Evolutionary conservation across 1,140 invertebrate species (phyloP).

Genomic region (Drosophila pandora): DNA sequence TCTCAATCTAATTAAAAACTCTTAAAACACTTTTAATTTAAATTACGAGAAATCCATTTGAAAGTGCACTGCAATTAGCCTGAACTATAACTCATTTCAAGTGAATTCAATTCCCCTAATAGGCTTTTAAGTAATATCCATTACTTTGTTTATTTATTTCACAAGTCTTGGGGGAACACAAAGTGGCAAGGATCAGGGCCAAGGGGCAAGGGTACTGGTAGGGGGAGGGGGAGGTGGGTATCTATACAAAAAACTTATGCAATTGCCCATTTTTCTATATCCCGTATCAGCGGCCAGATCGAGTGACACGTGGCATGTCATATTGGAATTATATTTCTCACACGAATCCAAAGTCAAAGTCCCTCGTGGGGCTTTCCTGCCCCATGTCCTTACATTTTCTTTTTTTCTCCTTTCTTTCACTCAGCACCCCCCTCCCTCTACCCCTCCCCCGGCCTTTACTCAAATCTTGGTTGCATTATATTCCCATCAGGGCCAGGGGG

Average conservation of each 20-base stretch:
- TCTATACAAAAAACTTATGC: constrained; percentile 21
- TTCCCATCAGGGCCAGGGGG: constrained; percentile 41
- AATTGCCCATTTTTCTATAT: constrained; percentile 32
- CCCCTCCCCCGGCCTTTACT: neutral
- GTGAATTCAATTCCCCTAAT: neutral
- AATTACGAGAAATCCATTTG: neutral
- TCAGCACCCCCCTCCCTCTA: neutral
- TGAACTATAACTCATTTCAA: neutral
- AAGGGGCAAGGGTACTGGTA: neutral
- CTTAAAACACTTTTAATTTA: too few relatives aligned
- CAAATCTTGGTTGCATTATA: constrained; percentile 49
- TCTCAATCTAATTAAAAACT: too few relatives aligned
- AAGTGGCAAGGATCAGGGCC: neutral
- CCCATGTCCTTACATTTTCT: neutral
- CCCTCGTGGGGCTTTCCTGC: constrained; percentile 10
- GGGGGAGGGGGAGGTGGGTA: neutral
- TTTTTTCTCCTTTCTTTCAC: neutral
- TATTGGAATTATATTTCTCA: constrained; percentile 54
- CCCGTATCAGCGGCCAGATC: constrained; percentile 33
- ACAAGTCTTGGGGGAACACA: neutral
- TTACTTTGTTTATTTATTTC: neutral
- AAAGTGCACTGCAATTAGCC: neutral
- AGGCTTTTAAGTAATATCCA: neutral
- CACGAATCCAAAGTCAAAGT: constrained; percentile 47
- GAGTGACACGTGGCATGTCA: constrained; percentile 50